phyloP scores from a whole-genome alignment of 2,888 invertebrate species.

The Polydrusus pterygomalis region DNA sequence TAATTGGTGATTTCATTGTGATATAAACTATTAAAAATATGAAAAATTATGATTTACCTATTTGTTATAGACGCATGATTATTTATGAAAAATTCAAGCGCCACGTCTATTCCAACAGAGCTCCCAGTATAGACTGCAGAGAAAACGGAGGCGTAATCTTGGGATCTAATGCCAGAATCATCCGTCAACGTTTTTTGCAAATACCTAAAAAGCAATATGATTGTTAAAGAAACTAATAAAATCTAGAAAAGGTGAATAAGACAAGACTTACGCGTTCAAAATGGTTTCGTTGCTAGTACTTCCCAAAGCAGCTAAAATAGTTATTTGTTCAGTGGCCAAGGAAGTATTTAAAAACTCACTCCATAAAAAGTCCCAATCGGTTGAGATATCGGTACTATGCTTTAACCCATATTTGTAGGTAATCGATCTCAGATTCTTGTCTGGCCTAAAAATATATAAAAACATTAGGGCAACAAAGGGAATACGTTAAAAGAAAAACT shows the following conservation, averaged over 20 bases:
- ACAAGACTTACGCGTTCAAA: slow-evolving; percentile 68
- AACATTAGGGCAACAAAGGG: too few species aligned
- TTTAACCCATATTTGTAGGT: slow-evolving; percentile 87
- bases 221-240: neutral
- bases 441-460: slow-evolving; percentile 69
- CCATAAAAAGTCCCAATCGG: slow-evolving; percentile 81
- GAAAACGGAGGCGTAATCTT: slow-evolving; percentile 68
- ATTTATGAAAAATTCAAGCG: slow-evolving; percentile 73
- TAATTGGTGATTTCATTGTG: too few species aligned
- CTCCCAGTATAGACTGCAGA: slow-evolving; percentile 62
- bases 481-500: too few species aligned
- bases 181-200: slow-evolving; percentile 59
- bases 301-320: slow-evolving; percentile 80
- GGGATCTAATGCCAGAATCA: slow-evolving; percentile 70
- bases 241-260: too few species aligned
- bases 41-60: slow-evolving; percentile 40
- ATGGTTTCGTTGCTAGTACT: slow-evolving; percentile 77
- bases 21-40: too few species aligned
- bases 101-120: slow-evolving; percentile 73
- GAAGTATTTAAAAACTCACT: slow-evolving; percentile 72
- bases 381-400: slow-evolving; percentile 72
- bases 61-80: slow-evolving; percentile 65
- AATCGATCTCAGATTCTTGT: slow-evolving; percentile 79
- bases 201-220: slow-evolving; percentile 49
- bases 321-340: slow-evolving; percentile 81